These are phyloP conservation scores for Pyrgilauda ruficollis DNA, from an alignment of 2,113 vertebrate genomes.

Conservation along the genomic window DNA sequence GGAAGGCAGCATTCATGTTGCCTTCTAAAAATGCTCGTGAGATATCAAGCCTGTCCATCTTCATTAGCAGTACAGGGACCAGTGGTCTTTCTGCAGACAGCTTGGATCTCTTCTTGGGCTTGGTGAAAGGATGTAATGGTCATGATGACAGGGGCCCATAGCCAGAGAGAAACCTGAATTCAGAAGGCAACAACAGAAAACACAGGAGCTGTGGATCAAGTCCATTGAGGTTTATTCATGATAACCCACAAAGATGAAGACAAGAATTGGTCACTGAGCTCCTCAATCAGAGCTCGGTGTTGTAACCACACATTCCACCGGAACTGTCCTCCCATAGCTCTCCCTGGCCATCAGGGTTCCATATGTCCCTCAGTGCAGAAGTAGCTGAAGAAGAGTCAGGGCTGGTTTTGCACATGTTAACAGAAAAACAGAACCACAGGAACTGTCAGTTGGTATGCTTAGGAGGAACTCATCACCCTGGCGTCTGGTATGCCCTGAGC, in stretches of 20 bases:
- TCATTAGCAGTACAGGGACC: background rate
- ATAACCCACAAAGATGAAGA: background rate
- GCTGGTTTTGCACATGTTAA: background rate
- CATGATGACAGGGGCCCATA: background rate
- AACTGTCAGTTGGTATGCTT: background rate
- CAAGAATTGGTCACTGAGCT: background rate
- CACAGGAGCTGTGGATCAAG: background rate
- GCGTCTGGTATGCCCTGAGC: background rate
- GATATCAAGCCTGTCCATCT: background rate
- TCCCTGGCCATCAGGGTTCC: background rate
- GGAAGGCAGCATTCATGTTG: background rate
- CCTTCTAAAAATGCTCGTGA: background rate
- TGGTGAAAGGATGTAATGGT: background rate
- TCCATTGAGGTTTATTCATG: background rate
- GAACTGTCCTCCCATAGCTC: rapidly evolving
- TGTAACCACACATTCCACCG: rapidly evolving
- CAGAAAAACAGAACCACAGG: background rate
- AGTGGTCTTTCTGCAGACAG: background rate
- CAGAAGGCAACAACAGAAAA: background rate
- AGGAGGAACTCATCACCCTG: background rate
- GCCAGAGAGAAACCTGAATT: background rate
- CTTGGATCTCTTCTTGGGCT: background rate
- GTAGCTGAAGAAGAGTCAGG: background rate
- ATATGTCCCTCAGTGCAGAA: background rate
- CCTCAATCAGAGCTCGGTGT: background rate